Percentiles rank a stretch among this genome's conserved stretches.
These are phyloP conservation scores for Polydrusus cervinus DNA, from an alignment of 2,888 invertebrate genomes.

Conservation along the genomic window DNA sequence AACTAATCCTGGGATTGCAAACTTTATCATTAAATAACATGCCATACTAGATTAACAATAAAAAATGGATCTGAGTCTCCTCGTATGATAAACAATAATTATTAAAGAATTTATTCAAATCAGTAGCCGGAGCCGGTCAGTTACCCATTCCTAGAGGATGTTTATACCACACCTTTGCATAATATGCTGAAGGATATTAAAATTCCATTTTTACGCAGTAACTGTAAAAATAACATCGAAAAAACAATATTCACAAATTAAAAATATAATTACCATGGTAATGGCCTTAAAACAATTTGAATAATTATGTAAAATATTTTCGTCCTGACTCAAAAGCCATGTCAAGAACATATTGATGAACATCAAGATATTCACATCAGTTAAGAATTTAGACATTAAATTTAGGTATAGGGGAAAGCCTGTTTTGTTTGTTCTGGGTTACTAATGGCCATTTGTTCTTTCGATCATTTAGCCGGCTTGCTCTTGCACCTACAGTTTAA, in stretches of 20 bases:
- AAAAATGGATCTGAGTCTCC: too few species aligned
- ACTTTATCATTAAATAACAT: too few species aligned
- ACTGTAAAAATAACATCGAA: slow-evolving; percentile 23
- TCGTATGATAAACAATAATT: slow-evolving; percentile 1
- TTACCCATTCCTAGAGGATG: slow-evolving; percentile 18
- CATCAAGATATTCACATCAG: not conserved
- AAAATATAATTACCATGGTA: slow-evolving; percentile 16
- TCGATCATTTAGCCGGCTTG: too few species aligned
- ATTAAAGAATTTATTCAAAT: slow-evolving; percentile 27
- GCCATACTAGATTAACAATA: too few species aligned
- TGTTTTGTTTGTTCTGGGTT: too few species aligned
- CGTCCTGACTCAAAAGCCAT: not conserved
- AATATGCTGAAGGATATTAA: slow-evolving; percentile 2
- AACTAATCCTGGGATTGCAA: too few species aligned
- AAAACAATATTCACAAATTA: slow-evolving; percentile 19
- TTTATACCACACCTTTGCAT: slow-evolving; percentile 26
- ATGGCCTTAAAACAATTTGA: not conserved
- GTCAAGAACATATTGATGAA: not conserved
- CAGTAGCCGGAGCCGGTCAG: slow-evolving; percentile 18
- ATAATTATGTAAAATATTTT: slow-evolving; percentile 23
- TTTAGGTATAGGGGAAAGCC: not conserved
- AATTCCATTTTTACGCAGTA: slow-evolving; percentile 18
- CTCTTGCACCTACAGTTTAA: too few species aligned
- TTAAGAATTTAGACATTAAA: not conserved
- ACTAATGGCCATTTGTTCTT: too few species aligned